Conservation (phyloP, 2,113 vertebrate species). For the Megaleporinus macrocephalus region DNA sequence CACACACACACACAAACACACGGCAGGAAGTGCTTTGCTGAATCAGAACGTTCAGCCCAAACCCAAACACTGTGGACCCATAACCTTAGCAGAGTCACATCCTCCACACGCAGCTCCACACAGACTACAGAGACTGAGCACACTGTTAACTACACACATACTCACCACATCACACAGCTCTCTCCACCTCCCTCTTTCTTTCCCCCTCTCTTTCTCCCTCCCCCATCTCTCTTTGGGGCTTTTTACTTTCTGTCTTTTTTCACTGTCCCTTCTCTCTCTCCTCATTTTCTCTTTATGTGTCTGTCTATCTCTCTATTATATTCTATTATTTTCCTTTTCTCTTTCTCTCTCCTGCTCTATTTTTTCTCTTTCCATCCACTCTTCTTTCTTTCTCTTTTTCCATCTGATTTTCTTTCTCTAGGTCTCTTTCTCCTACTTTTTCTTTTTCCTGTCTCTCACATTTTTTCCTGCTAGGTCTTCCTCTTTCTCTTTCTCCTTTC, state of each 20-base stretch:
- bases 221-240: too few species aligned
- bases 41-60: slow-evolving; percentile 65
- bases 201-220: slow-evolving; percentile 6
- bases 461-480: not conserved
- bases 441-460: slow-evolving; percentile 8
- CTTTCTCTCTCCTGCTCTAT: too few species aligned
- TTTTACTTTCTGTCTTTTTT: too few species aligned
- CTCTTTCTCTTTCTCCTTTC: not conserved
- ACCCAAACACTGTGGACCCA: slow-evolving; percentile 44
- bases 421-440: too few species aligned
- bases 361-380: slow-evolving; percentile 58
- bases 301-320: too few species aligned
- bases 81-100: slow-evolving; percentile 39
- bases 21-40: slow-evolving; percentile 62
- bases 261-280: too few species aligned
- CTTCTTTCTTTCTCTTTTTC: slow-evolving; percentile 6
- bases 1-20: slow-evolving; percentile 23
- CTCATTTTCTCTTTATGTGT: too few species aligned
- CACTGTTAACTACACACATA: slow-evolving; percentile 54
- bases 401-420: not conserved
- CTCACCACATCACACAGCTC: slow-evolving; percentile 54
- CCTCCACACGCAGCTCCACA: slow-evolving; percentile 40
- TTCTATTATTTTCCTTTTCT: too few species aligned
- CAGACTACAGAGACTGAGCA: slow-evolving; percentile 24
- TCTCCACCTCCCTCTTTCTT: slow-evolving; percentile 19